A percentile compares a stretch with the other conserved stretches of the same genome.
These are phyloP conservation scores for Pachliopta kotzebuea DNA, from an alignment of 2,888 invertebrate genomes.

Conservation along the genomic window DNA sequence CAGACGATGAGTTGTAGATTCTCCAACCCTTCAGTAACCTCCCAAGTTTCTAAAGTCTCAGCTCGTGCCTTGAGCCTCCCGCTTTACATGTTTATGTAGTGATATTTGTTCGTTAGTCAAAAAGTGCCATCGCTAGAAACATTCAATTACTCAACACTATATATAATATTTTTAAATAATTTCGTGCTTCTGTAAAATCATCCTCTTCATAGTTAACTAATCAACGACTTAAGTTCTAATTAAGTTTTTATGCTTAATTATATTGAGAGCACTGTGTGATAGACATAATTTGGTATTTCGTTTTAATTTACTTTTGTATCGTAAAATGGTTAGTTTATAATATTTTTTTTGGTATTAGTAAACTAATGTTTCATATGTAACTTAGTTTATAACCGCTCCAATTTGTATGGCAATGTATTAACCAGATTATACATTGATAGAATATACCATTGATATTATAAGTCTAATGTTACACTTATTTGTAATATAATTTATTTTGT, in stretches of 20 bases:
- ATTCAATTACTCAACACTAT: neutral
- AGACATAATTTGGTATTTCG: conserved; percentile 14
- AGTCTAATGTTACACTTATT: conserved; percentile 39
- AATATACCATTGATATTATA: conserved; percentile 68
- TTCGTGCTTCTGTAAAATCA: neutral
- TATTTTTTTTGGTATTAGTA: conserved; percentile 14
- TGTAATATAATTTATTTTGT: conserved; percentile 28
- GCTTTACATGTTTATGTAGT: conserved; percentile 19
- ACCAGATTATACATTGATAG: conserved; percentile 21
- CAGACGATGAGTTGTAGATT: conserved; percentile 55
- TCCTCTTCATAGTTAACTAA: neutral
- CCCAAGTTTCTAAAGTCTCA: conserved; percentile 10
- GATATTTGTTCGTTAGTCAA: conserved; percentile 30
- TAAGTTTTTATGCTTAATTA: neutral
- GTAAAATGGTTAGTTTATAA: conserved; percentile 13
- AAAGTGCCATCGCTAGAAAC: conserved; percentile 53
- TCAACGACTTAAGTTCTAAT: neutral
- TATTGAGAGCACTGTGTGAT: conserved; percentile 20
- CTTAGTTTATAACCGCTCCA: conserved; percentile 21
- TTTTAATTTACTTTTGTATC: conserved; percentile 5
- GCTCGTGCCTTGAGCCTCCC: conserved; percentile 32
- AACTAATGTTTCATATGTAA: conserved; percentile 24
- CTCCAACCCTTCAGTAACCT: neutral
- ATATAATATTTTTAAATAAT: neutral
- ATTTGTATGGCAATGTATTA: conserved; percentile 26